Conservation (phyloP, 2,797 vertebrate species). For the Rhinogobio ventralis region DNA sequence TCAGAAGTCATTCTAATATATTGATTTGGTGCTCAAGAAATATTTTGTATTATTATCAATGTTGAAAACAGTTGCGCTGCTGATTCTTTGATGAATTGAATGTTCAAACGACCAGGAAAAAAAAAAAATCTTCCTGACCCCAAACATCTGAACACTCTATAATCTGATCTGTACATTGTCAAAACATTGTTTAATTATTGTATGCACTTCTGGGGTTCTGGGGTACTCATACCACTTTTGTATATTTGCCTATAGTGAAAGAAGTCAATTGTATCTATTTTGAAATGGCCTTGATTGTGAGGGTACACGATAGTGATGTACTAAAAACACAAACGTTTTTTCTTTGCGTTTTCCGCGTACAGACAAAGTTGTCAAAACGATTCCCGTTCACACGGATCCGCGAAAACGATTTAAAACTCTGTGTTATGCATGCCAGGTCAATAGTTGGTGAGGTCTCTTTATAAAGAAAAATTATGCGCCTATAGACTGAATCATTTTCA, state of each 20-base stretch:
- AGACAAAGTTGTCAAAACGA: too few species aligned
- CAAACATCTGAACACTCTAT: too few species aligned
- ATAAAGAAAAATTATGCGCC: too few species aligned
- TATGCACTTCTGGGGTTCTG: background rate
- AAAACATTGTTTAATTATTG: background rate
- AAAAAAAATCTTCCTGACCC: too few species aligned
- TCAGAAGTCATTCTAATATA: background rate
- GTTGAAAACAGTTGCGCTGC: background rate
- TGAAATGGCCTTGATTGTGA: conserved; percentile 8
- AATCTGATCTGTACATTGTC: background rate
- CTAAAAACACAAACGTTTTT: background rate
- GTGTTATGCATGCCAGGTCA: too few species aligned
- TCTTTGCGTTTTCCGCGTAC: too few species aligned
- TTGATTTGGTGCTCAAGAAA: background rate
- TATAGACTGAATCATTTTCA: too few species aligned
- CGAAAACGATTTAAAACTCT: too few species aligned
- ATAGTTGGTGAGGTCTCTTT: too few species aligned
- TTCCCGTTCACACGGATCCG: too few species aligned
- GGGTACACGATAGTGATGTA: background rate
- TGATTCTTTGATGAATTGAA: background rate
- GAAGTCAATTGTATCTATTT: background rate
- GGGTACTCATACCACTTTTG: background rate
- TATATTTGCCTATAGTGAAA: background rate
- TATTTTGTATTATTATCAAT: too few species aligned
- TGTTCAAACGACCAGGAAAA: background rate